Evolutionary conservation across 2,888 invertebrate genomes (phyloP).

Genomic region (Tinea pellionella): DNA sequence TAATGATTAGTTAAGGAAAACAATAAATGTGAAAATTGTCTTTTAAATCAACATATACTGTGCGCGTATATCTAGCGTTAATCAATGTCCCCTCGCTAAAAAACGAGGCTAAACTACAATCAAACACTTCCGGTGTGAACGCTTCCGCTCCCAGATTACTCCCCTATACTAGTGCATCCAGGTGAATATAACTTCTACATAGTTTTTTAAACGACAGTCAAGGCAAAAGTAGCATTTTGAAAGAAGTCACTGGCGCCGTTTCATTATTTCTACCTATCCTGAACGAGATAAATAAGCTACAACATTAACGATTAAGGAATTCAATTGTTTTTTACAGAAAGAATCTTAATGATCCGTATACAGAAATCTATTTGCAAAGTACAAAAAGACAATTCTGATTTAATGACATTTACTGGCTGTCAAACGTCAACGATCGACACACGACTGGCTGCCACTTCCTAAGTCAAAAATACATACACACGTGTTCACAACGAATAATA

Average conservation of each 20-base stretch:
- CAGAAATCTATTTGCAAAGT: not conserved
- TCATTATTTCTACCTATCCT: too few species aligned
- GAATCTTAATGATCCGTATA: not conserved
- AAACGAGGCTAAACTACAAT: constrained; percentile 42
- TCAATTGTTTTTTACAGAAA: not conserved
- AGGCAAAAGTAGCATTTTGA: too few species aligned
- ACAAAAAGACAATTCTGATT: constrained; percentile 6
- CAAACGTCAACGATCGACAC: constrained; percentile 26
- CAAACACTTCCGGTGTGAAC: constrained; percentile 37
- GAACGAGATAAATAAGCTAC: too few species aligned
- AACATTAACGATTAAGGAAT: too few species aligned
- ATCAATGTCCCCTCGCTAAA: constrained; percentile 37
- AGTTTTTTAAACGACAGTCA: too few species aligned
- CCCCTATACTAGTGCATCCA: not conserved
- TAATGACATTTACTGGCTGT: constrained; percentile 14
- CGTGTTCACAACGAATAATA: constrained; percentile 8
- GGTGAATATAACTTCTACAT: not conserved
- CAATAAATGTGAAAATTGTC: constrained; percentile 17
- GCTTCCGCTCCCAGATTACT: constrained; percentile 5
- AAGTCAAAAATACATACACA: constrained; percentile 34
- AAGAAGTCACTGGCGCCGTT: too few species aligned
- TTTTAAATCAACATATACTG: constrained; percentile 26
- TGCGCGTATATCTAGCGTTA: constrained; percentile 15
- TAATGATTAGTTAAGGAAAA: not conserved
- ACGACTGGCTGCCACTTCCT: constrained; percentile 25